These are phyloP conservation scores for Orthosia incerta DNA, from an alignment of 2,888 invertebrate genomes.

Conservation along the genomic window DNA sequence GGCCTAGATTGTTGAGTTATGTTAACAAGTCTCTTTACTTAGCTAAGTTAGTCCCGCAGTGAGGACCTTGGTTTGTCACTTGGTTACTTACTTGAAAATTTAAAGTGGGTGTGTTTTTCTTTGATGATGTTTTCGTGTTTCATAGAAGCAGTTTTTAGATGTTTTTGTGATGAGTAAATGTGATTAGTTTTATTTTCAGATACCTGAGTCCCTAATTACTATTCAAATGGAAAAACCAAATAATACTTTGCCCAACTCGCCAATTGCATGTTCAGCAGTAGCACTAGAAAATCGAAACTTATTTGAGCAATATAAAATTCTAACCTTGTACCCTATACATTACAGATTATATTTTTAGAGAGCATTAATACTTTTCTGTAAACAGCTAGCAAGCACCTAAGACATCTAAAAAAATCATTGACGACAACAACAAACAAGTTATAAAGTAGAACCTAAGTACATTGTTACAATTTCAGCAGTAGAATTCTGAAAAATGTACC, in stretches of 20 bases:
- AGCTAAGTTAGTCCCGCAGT: constrained; percentile 62
- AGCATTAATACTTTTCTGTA: too few relatives aligned
- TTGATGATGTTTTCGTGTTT: constrained; percentile 26
- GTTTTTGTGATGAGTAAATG: neutral
- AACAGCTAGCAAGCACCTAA: too few relatives aligned
- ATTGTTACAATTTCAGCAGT: constrained; percentile 34
- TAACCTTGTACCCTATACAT: too few relatives aligned
- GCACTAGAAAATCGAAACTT: too few relatives aligned
- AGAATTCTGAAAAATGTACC: too few relatives aligned
- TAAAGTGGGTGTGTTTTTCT: constrained; percentile 22
- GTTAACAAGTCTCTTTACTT: constrained; percentile 71
- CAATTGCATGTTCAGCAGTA: too few relatives aligned
- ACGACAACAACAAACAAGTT: constrained; percentile 13
- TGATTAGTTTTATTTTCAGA: neutral
- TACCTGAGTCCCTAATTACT: too few relatives aligned
- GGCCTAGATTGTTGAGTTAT: constrained; percentile 62
- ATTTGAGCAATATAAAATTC: too few relatives aligned
- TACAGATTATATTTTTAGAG: too few relatives aligned
- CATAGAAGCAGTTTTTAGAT: neutral
- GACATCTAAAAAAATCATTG: too few relatives aligned
- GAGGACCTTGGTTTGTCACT: constrained; percentile 41
- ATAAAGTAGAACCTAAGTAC: constrained; percentile 17
- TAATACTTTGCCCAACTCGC: too few relatives aligned
- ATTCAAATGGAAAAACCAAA: too few relatives aligned
- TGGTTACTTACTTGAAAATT: constrained; percentile 31